phyloP scores from a whole-genome alignment of 2,888 invertebrate genomes.

The Clanis bilineata region DNA sequence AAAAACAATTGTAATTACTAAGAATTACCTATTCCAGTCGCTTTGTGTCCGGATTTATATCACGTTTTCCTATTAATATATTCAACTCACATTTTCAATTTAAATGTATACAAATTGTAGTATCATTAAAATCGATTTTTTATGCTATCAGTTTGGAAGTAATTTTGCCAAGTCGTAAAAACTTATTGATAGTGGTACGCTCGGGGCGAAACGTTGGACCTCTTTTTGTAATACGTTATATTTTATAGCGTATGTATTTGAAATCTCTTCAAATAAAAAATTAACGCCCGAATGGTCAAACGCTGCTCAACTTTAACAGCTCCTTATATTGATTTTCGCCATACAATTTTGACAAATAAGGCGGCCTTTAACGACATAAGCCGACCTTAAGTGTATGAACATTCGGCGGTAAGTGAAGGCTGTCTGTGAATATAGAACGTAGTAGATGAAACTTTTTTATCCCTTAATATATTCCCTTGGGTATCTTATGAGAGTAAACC shows the following conservation, averaged over 20 bases:
- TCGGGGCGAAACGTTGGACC: not conserved
- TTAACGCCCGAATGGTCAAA: too few relatives aligned
- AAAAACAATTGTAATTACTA: not conserved
- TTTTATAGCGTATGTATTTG: conserved; percentile 38
- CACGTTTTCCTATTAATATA: conserved; percentile 5
- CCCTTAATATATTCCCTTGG: not conserved
- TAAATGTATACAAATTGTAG: conserved; percentile 2
- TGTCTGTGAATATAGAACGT: conserved; percentile 2
- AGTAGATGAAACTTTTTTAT: not conserved
- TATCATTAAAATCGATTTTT: conserved; percentile 27
- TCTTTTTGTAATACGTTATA: conserved; percentile 25
- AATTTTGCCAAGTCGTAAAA: conserved; percentile 46
- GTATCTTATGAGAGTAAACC: not conserved
- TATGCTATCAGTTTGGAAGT: conserved; percentile 34
- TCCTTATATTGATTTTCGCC: too few relatives aligned
- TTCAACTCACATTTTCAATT: conserved; percentile 8
- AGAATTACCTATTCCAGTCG: not conserved
- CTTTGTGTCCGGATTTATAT: not conserved
- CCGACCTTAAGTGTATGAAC: too few relatives aligned
- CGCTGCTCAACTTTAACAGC: too few relatives aligned
- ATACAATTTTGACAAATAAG: too few relatives aligned
- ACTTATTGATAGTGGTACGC: conserved; percentile 32
- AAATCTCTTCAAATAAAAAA: conserved; percentile 26
- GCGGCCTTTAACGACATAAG: too few relatives aligned
- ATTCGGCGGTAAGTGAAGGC: too few relatives aligned